Evolutionary conservation across 2,888 invertebrate species (phyloP), one percentile per base, ranked within the genome.

Genomic region (Eupeodes luniger): DNA sequence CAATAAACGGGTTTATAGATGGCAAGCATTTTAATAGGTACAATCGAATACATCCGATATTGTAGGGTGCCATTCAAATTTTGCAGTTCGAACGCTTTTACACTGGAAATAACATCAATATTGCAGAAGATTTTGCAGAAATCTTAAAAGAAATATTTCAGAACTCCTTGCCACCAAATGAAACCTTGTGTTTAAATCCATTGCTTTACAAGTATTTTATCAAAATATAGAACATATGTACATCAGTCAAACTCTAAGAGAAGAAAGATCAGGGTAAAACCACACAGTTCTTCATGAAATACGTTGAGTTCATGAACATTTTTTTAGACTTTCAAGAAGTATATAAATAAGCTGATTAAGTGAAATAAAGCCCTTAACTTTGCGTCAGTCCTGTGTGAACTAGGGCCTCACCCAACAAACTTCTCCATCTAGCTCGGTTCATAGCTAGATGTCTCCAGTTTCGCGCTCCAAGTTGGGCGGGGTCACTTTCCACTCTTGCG

Each of bases 211-310:
- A 19, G 19, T 19, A 19, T 19, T 19, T 19, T 19, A 19, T 19
- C 19, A 19, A 19, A 19, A 19, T 19, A 19, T 19, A 19, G 9
- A 55, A 5, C 7, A 55, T 9, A 55, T 2, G 0, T 19, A 34
- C 12, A 59, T 59, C 27, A 11, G 34, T 27, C 36, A 51, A 16
- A 75, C 19, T 19, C 53, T 70, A 14, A 57, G n/a, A 47, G 44
- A 55, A 55, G 55, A 55, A 55, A 55, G 55, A 55, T 36, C 16
- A 53, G 36, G 53, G 55, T 47, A 59, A 59, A 47, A 59, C 59
- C 27, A 12, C 59, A 34, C 57, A 36, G 14, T 72, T 19, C 12
- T 49, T 19, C 27, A 55, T 0, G 1, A 19, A 19, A 1, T 19
- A 19, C 19, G 19, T 19, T 19, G 19, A 19, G 19, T 19, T 19